Evolutionary conservation across 2,113 vertebrate species (phyloP).

Genomic region (Neolamprologus sp.): DNA sequence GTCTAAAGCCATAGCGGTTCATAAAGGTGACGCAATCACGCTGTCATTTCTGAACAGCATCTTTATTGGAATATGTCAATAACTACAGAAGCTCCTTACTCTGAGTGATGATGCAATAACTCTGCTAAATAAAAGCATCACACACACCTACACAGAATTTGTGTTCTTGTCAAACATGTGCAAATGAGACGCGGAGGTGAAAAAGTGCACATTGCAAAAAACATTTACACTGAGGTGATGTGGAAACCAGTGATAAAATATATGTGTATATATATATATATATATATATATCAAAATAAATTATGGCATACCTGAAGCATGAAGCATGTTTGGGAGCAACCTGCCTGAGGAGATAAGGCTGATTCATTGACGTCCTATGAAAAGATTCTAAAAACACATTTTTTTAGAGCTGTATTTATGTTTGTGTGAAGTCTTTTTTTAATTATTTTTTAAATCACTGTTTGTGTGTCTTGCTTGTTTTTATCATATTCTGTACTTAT

Average conservation of each 20-base stretch:
- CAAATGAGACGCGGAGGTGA: background rate
- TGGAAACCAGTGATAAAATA: background rate
- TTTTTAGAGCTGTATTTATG: background rate
- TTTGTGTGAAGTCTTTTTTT: rapidly evolving
- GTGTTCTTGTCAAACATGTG: background rate
- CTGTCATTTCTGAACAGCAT: background rate
- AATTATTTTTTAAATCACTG: background rate
- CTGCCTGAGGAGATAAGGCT: background rate
- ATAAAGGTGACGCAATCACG: background rate
- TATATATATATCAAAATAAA: background rate
- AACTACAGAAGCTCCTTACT: background rate
- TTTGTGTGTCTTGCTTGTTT: background rate
- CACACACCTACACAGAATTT: background rate
- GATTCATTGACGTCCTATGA: background rate
- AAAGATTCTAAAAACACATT: background rate
- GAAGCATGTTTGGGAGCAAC: background rate
- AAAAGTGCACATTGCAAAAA: background rate
- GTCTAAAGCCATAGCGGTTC: background rate
- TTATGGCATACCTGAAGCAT: rapidly evolving
- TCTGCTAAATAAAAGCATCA: background rate
- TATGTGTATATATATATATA: rapidly evolving
- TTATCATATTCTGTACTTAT: background rate
- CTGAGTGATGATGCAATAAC: background rate
- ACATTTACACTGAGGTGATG: background rate
- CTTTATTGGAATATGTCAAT: background rate